Conservation (phyloP, 2,113 vertebrate species). For the Phainopepla nitens region DNA sequence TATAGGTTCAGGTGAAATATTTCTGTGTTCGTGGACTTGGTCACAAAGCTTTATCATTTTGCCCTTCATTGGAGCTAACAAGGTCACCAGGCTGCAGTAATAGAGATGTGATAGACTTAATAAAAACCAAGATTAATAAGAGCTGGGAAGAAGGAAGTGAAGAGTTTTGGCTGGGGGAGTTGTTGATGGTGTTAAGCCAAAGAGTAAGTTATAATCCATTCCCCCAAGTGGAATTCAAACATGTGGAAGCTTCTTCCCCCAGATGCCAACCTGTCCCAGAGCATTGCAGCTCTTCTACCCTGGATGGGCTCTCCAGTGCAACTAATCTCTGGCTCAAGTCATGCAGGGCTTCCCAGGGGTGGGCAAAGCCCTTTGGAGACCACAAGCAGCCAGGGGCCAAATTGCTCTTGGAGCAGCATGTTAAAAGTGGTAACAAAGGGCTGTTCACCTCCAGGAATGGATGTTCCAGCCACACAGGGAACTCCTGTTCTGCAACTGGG, state of each 20-base stretch:
- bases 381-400: background rate
- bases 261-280: background rate
- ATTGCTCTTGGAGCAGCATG: accelerated
- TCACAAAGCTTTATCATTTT: conserved; percentile 83
- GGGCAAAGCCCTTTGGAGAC: background rate
- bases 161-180: background rate
- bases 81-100: conserved; percentile 79
- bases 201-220: background rate
- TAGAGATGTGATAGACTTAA: conserved; percentile 74
- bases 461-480: background rate
- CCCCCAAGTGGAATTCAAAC: background rate
- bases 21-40: conserved; percentile 69
- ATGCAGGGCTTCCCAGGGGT: background rate
- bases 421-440: accelerated
- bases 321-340: background rate
- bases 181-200: background rate
- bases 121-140: conserved; percentile 71
- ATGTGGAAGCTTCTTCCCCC: background rate
- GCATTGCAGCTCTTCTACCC: background rate
- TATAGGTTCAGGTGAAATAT: conserved; percentile 76
- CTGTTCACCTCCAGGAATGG: background rate
- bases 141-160: conserved; percentile 17
- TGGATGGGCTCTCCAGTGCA: background rate
- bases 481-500: background rate
- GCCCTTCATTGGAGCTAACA: conserved; percentile 77